Conservation (phyloP, 2,113 vertebrate species). For the Bujurquina vittata region DNA sequence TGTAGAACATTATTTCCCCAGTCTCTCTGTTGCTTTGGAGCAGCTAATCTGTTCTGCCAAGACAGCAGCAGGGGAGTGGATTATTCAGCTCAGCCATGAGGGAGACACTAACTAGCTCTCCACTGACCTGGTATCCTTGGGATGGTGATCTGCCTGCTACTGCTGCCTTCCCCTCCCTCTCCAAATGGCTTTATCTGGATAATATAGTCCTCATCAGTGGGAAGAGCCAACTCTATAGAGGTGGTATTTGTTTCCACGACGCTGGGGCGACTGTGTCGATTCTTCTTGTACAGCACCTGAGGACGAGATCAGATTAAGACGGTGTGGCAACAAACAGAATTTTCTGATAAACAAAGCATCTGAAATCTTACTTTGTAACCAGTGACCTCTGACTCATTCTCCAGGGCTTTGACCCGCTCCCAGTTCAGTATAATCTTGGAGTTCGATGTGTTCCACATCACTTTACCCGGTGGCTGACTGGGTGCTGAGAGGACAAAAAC, state of each 20-base stretch:
- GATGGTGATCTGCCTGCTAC: constrained; percentile 94
- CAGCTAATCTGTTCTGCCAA: constrained; percentile 31
- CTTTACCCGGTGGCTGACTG: constrained; percentile 93
- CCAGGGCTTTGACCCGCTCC: constrained; percentile 97
- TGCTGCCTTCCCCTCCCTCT: constrained; percentile 95
- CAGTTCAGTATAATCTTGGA: constrained; percentile 98
- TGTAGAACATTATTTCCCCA: constrained; percentile 38
- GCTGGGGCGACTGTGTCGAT: constrained; percentile 86
- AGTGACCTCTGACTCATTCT: constrained; percentile 97
- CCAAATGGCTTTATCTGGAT: constrained; percentile 95
- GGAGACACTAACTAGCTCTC: constrained; percentile 48
- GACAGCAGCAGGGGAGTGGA: constrained; percentile 24
- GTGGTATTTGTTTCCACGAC: constrained; percentile 96
- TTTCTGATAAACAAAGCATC: not conserved
- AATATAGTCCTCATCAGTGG: constrained; percentile 93
- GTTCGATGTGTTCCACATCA: constrained; percentile 95
- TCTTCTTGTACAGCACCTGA: constrained; percentile 94
- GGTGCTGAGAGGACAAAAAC: constrained; percentile 82
- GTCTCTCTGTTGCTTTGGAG: constrained; percentile 26
- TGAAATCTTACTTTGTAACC: constrained; percentile 92
- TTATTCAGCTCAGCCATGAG: constrained; percentile 27
- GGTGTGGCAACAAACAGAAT: not conserved
- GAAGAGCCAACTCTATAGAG: constrained; percentile 93
- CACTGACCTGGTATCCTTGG: constrained; percentile 86
- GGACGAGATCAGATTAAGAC: not conserved